Conservation (phyloP, 2,113 vertebrate species). For the Ailuropoda melanoleuca region DNA sequence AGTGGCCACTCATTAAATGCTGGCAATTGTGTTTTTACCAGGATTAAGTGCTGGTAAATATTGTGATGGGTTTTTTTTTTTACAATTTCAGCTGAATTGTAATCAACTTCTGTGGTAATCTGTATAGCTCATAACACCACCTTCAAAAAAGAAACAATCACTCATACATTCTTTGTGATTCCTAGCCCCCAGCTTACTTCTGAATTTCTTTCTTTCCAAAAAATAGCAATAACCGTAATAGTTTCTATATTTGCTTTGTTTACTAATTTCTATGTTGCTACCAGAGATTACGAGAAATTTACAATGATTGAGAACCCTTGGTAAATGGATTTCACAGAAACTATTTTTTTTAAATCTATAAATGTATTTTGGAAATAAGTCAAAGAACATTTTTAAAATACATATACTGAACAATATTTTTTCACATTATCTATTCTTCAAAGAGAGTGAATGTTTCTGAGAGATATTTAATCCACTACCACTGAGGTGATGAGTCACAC, state of each 20-base stretch:
- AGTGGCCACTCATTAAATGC: neutral
- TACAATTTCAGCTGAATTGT: neutral
- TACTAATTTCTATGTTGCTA: neutral
- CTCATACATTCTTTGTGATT: neutral
- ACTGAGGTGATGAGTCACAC: neutral
- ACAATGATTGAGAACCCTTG: neutral
- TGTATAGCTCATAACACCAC: neutral
- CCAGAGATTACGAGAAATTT: neutral
- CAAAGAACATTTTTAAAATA: neutral
- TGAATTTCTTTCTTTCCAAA: neutral
- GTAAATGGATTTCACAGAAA: neutral
- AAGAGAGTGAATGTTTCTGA: neutral
- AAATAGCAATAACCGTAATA: neutral
- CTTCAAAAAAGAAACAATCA: neutral
- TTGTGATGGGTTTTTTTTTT: neutral
- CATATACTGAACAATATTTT: neutral
- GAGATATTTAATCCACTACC: neutral
- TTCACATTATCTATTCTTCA: neutral
- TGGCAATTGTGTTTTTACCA: neutral
- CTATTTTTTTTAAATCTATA: neutral
- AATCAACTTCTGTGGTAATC: neutral
- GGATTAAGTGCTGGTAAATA: neutral
- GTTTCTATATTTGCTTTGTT: neutral
- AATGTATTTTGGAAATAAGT: neutral
- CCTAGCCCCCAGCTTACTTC: neutral